Base-by-base conservation (phyloP, 1,140 invertebrate species). In the Phenacoccus solenopsis region DNA sequence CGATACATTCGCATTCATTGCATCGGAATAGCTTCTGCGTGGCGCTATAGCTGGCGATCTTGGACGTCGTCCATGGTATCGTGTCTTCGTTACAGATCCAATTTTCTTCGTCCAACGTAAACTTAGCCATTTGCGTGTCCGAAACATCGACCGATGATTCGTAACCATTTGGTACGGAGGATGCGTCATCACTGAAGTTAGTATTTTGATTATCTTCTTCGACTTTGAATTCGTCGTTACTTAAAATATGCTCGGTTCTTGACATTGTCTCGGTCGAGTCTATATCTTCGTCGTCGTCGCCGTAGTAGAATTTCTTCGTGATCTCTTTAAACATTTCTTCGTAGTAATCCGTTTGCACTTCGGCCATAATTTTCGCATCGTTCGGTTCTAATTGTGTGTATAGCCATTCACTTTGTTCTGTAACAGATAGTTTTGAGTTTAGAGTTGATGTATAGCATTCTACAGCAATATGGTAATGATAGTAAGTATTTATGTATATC, bases 251-350 rank as follows among this genome's bases (percentile, higher is more conserved):
- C 22, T 64, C 22, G 25, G 86, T 86, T 77, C 87, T 87, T 78
- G 87, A 86, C 85, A 88, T 87, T 16, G 83, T 84, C 28, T 73
- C 67, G n/a, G 81, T 82, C 72, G 86, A 80, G 77, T 86, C 84
- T 75, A 87, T 85, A 77, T 87, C 85, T 59, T 79, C 77, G 70
- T 80, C 79, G 71, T 82, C 76, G 73, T 82, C 82, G 77, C 92
- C 90, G 68, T 90, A 90, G 78, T 94, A 94, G 64, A 93, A 81
- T 81, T 94, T 94, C 75, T 90, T 86, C 57, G 90, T 93, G 74
- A 93, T 93, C 82, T 94, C 91, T 79, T 93, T 92, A 78, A 90
- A 88, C 84, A 87, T 87, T 74, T 88, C 86, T 77, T 88, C 86
- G 76, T 87, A 87, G 77, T 82, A 84, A 75, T 87, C 85, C 75